A percentile compares a stretch with the other conserved stretches of the same genome.
These are phyloP conservation scores for Strigamia transsilvanica DNA, from an alignment of 2,888 invertebrate species.

Conservation along the genomic window DNA sequence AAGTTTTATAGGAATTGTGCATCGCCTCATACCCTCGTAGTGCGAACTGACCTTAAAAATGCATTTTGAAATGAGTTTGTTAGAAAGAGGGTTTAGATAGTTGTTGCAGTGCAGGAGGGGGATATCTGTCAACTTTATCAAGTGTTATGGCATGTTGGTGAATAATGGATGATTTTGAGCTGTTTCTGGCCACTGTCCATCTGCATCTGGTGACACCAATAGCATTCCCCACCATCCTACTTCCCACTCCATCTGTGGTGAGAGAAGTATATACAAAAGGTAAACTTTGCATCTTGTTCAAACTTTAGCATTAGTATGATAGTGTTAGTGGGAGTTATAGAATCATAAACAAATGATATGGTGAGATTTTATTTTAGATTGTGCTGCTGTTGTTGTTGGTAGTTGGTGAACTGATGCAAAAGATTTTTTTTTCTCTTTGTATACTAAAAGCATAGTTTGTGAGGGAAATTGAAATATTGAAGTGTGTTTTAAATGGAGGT, in stretches of 20 bases:
- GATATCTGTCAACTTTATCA: constrained; percentile 49
- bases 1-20: constrained; percentile 48
- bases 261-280: constrained; percentile 24
- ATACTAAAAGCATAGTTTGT: not conserved
- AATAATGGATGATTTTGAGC: constrained; percentile 47
- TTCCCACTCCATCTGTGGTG: constrained; percentile 38
- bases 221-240: constrained; percentile 19
- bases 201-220: constrained; percentile 48
- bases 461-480: not conserved
- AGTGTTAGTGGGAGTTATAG: constrained; percentile 11
- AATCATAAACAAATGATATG: constrained; percentile 44
- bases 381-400: not conserved
- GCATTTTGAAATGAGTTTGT: constrained; percentile 21
- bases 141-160: constrained; percentile 42
- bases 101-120: constrained; percentile 44
- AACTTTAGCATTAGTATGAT: constrained; percentile 34
- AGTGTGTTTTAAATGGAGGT: not conserved
- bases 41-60: not conserved
- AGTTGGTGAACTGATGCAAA: not conserved
- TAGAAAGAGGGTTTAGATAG: constrained; percentile 24
- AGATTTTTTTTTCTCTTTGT: not conserved
- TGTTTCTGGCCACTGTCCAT: constrained; percentile 49
- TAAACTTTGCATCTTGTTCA: constrained; percentile 45
- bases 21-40: not conserved
- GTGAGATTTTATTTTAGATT: constrained; percentile 25